Base-by-base conservation (phyloP, 2,797 vertebrate species). In the Platyrinchus mystaceus region DNA sequence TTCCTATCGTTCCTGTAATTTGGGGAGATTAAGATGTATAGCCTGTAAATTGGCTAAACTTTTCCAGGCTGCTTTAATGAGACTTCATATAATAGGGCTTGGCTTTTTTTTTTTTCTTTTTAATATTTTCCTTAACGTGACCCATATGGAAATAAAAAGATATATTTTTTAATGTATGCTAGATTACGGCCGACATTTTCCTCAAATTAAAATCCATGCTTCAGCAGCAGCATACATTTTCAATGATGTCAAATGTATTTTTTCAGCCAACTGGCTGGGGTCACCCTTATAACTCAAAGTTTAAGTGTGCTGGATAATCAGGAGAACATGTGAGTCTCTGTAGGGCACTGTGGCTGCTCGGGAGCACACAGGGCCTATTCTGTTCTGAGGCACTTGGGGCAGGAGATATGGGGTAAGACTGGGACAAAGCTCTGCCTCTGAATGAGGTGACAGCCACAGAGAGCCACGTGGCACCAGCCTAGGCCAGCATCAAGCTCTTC, bases 1-100 rank as follows among this genome's bases (percentile, higher is more conserved):
- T 88, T 84, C 84, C 79, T 68, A 94, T 96, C 39, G 53, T 87
- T 95, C 91, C 91, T 95, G 91, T 95, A 95, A 96, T 97, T 94
- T 77, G 56, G 87, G 86, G 95, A 97, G 97, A 98, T 98, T 98
- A 98, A 98, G 97, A 98, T 96, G 97, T 97, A 98, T 97, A 97
- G 97, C 96, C 98, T 98, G 97, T 95, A 98, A 97, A 97, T 93
- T 96, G 96, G 93, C 97, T 97, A 98, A 98, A 97, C 96, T 95
- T 97, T 98, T 97, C 98, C 97, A 97, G 97, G 97, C 97, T 97
- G 83, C 91, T 97, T 96, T 98, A 98, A 98, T 98, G 97, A 98
- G 97, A 93, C 95, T 97, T 93, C 94, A 89, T 97, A 96, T 97
- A 97, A 97, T 96, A 93, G 90, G 80, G 82, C 87, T 94, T 95